Evolutionary conservation across 2,888 invertebrate genomes (phyloP).

Genomic region (Saturnia pavonia): DNA sequence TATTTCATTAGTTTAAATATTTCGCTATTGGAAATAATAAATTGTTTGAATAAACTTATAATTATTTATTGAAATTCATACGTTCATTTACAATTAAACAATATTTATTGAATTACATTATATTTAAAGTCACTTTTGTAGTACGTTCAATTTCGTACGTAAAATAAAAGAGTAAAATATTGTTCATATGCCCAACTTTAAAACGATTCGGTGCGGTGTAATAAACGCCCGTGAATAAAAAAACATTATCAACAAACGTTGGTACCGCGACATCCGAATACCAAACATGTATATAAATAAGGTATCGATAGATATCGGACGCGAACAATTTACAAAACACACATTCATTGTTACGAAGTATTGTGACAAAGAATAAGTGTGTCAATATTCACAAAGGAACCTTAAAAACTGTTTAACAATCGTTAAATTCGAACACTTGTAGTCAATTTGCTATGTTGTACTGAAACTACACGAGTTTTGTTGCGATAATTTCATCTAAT

Average conservation of each 20-base stretch:
- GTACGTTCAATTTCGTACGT: neutral
- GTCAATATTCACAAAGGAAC: constrained; percentile 41
- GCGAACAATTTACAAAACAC: constrained; percentile 48
- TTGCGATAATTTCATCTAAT: neutral
- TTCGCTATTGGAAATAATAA: too few species aligned
- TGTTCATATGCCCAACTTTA: neutral
- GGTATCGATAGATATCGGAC: constrained; percentile 37
- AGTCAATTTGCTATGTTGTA: neutral
- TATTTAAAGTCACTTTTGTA: neutral
- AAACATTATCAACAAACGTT: constrained; percentile 29
- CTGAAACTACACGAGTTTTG: neutral
- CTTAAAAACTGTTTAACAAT: constrained; percentile 5
- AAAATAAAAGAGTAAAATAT: neutral
- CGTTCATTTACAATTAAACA: constrained; percentile 2
- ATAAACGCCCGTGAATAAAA: neutral
- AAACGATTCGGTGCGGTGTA: neutral
- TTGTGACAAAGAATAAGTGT: constrained; percentile 37
- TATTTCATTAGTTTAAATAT: too few species aligned
- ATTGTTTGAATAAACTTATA: too few species aligned
- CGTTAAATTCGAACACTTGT: constrained; percentile 1
- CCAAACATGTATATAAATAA: constrained; percentile 41
- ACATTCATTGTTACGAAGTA: constrained; percentile 42
- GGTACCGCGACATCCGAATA: constrained; percentile 39
- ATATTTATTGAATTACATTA: neutral
- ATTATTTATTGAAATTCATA: constrained; percentile 5